A percentile compares a stretch with the other conserved stretches of the same genome.
phyloP scores from a whole-genome alignment of 2,888 invertebrate genomes.

The Galerucella pusilla region DNA sequence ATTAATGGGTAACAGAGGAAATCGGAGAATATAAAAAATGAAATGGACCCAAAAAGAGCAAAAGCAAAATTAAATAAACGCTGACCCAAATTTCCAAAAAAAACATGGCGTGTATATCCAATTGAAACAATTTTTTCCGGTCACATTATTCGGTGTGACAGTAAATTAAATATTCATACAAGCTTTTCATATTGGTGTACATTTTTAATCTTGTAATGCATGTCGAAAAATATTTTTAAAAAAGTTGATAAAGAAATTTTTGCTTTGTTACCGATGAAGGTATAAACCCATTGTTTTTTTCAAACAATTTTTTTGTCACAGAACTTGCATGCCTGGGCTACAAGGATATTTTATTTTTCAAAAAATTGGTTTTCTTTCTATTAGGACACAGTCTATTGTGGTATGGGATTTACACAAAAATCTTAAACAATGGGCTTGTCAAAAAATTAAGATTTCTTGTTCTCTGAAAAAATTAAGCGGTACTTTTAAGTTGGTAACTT shows the following conservation, averaged over 20 bases:
- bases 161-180: neutral
- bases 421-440: constrained; percentile 52
- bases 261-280: constrained; percentile 26
- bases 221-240: constrained; percentile 18
- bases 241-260: constrained; percentile 29
- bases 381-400: constrained; percentile 47
- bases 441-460: constrained; percentile 29
- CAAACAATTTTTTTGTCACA: constrained; percentile 32
- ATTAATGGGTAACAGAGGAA: too few species aligned
- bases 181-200: constrained; percentile 18
- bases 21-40: too few species aligned
- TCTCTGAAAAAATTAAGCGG: constrained; percentile 35
- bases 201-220: constrained; percentile 32
- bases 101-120: neutral
- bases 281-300: constrained; percentile 53
- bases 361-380: constrained; percentile 21
- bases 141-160: neutral
- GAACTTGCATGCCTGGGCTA: constrained; percentile 51
- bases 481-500: neutral
- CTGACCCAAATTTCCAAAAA: too few species aligned
- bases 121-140: neutral
- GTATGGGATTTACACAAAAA: constrained; percentile 53
- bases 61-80: too few species aligned
- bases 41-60: too few species aligned
- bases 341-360: constrained; percentile 23